Conservation (phyloP, 2,113 vertebrate species). For the Microtus ochrogaster region DNA sequence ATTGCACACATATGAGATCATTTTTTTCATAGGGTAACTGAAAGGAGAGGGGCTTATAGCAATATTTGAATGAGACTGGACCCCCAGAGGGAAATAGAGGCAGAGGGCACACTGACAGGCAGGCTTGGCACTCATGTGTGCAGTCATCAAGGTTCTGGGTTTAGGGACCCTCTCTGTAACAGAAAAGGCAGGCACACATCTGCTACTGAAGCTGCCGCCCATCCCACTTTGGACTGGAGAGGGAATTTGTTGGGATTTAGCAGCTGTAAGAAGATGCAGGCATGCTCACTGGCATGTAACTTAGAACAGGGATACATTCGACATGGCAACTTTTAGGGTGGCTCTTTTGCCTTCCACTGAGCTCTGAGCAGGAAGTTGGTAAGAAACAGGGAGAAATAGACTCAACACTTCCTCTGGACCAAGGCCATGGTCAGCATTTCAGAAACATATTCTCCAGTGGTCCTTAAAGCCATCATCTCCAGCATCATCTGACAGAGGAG, state of each 20-base stretch:
- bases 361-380: background rate
- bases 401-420: background rate
- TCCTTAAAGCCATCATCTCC: background rate
- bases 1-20: background rate
- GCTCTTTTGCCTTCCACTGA: background rate
- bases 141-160: rapidly evolving
- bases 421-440: background rate
- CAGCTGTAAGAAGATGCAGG: background rate
- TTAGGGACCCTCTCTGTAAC: background rate
- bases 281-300: background rate
- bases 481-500: background rate
- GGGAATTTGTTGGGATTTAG: background rate
- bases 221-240: background rate
- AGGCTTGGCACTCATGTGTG: rapidly evolving
- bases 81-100: background rate
- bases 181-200: background rate
- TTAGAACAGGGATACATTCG: too few relatives aligned
- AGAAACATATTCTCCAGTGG: background rate
- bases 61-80: background rate
- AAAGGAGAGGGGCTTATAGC: background rate
- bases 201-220: background rate
- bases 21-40: background rate
- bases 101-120: background rate
- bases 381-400: background rate
- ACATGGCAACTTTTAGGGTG: background rate